Base-by-base conservation (phyloP, 1,140 invertebrate species). In the Drosophila elegans region DNA sequence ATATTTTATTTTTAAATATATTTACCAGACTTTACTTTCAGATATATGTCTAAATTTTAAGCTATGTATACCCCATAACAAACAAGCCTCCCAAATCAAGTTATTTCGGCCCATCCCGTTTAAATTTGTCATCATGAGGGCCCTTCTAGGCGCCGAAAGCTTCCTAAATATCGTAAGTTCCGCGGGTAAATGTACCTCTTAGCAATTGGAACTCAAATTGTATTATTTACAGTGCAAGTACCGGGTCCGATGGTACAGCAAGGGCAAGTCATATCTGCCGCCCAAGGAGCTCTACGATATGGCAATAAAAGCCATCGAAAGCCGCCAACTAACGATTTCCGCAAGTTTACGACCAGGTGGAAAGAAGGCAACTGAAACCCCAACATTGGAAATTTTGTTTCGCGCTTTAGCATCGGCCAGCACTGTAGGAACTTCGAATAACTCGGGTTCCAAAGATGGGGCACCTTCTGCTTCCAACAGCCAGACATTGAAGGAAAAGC, bases 111-210 rank as follows among this genome's bases (percentile, higher is more conserved):
- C 29, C 3, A 2, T 4, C 3, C 32, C 29, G 3, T 34, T 45
- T 0, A 68, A 68, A 68, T 66, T 67, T 5, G 2, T 1, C 7
- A 52, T 4, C 9, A 68, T 68, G 64, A 66, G 64, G 46, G 4
- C 11, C 36, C 42, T 66, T 36, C 61, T 52, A 11, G 61, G 64
- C 7, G n/a, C 61, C 10, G 16, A 25, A 38, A 4, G 6, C 12
- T 10, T 48, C 1, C 3, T 66, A 1, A 66, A 25, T 3, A 29
- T 52, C 12, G 64, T 68, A 66, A 66, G 64, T 64, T 41, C 4
- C 3, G 16, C 2, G 9, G 4, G 13, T 0, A 25, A 1, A 1
- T 3, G 11, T 3, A 3, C 3, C 0, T 11, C 10, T 11, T 4
- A 1, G 1, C 36, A 12, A 9, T 1, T 4, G n/a, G n/a, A n/a